phyloP scores from a whole-genome alignment of 2,113 vertebrate genomes.

The Mesembrinibis cayennensis region DNA sequence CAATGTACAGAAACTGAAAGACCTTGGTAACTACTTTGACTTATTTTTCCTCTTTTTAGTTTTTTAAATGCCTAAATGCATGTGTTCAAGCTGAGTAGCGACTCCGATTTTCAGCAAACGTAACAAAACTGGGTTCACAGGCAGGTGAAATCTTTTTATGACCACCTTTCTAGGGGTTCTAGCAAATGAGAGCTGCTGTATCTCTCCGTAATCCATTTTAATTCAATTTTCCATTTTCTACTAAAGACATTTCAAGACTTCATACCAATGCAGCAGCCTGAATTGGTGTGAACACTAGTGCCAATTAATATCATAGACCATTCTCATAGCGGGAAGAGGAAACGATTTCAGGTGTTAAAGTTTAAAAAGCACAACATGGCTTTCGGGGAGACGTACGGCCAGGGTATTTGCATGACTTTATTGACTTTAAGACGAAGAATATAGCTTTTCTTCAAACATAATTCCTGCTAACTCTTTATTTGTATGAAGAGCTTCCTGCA shows the following conservation, averaged over 20 bases:
- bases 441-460: neutral
- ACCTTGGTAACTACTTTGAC: conserved; percentile 76
- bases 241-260: neutral
- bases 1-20: conserved; percentile 80
- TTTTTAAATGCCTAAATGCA: neutral
- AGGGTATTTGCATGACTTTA: neutral
- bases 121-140: neutral
- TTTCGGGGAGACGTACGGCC: neutral
- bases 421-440: rapidly evolving
- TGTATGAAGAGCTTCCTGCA: neutral
- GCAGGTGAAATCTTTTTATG: neutral
- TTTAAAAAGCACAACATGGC: neutral
- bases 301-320: rapidly evolving
- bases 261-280: neutral
- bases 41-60: neutral
- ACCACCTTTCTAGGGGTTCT: neutral
- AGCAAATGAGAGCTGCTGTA: neutral
- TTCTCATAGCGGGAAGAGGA: neutral
- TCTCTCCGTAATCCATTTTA: neutral
- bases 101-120: neutral
- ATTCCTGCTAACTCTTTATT: neutral
- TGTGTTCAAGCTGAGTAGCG: neutral
- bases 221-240: neutral
- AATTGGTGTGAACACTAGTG: rapidly evolving
- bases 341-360: neutral